Evolutionary conservation across 1,140 invertebrate genomes (phyloP).

Genomic region (Drosophila malerkotliana): DNA sequence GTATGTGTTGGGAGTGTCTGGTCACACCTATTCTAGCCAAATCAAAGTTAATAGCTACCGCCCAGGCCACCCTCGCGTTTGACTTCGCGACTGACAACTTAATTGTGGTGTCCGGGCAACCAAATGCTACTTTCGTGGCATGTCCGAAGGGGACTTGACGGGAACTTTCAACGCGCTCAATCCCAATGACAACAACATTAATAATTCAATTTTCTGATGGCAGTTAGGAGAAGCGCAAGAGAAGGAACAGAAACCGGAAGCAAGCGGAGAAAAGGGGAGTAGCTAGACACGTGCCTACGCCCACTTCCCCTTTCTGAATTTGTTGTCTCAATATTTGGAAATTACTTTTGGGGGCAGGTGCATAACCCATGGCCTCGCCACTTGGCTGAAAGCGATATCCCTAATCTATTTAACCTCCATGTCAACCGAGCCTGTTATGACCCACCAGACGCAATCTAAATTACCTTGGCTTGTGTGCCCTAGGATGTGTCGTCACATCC

Average conservation of each 20-base stretch:
- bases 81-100: constrained; percentile 63
- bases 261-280: constrained; percentile 7
- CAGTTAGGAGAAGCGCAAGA: background rate
- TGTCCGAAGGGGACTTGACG: background rate
- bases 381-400: constrained; percentile 74
- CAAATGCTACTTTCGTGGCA: constrained; percentile 56
- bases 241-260: constrained; percentile 23
- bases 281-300: constrained; percentile 12
- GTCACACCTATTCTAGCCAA: constrained; percentile 3
- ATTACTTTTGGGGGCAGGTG: constrained; percentile 69
- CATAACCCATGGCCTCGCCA: constrained; percentile 30
- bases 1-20: constrained; percentile 8
- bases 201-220: constrained; percentile 74
- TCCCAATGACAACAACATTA: constrained; percentile 77
- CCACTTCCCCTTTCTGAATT: constrained; percentile 5
- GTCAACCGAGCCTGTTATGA: constrained; percentile 56
- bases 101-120: constrained; percentile 70
- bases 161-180: constrained; percentile 55
- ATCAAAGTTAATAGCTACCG: constrained; percentile 55
- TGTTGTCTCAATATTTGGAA: constrained; percentile 77
- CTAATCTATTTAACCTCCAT: constrained; percentile 81
- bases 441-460: constrained; percentile 67
- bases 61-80: constrained; percentile 26
- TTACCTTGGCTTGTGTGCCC: constrained; percentile 60
- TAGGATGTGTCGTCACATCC: constrained; percentile 72